Evolutionary conservation across 2,888 invertebrate species (phyloP).

Genomic region (Pammene fasciana): DNA sequence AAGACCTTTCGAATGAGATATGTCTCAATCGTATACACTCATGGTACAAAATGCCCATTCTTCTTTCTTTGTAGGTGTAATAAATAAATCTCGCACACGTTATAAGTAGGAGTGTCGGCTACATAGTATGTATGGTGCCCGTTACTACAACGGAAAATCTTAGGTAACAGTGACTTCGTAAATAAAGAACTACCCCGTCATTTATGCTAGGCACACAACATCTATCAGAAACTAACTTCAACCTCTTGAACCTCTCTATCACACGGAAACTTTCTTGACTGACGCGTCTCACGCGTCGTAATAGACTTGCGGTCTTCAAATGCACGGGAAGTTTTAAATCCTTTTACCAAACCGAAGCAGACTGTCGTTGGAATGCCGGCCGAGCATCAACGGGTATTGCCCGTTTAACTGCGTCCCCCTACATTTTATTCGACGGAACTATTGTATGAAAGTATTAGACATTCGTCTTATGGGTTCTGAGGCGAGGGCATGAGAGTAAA

Average conservation of each 20-base stretch:
- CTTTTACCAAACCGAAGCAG: constrained; percentile 74
- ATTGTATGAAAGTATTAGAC: constrained; percentile 13
- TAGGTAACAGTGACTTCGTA: no score
- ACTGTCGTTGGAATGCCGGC: constrained; percentile 77
- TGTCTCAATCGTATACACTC: no score
- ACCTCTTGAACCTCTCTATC: constrained; percentile 31
- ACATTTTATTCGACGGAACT: constrained; percentile 16
- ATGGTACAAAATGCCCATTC: no score
- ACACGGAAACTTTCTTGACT: constrained; percentile 39
- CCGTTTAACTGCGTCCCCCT: constrained; percentile 70
- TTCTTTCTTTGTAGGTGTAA: no score
- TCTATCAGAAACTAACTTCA: constrained; percentile 16
- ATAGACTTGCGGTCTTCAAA: constrained; percentile 61
- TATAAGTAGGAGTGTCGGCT: no score
- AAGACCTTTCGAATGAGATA: no score
- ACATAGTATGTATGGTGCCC: no score
- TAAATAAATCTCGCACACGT: no score
- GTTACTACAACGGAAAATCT: no score
- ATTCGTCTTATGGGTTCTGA: constrained; percentile 24
- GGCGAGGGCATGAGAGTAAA: constrained; percentile 21
- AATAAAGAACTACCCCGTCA: no score
- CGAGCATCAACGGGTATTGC: constrained; percentile 81
- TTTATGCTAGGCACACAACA: not conserved
- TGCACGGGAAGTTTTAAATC: constrained; percentile 70
- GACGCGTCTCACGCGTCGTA: constrained; percentile 56